Percentiles rank a stretch among this genome's conserved stretches.
Conservation (phyloP, 2,113 vertebrate genomes). For the Camarhynchus parvulus region DNA sequence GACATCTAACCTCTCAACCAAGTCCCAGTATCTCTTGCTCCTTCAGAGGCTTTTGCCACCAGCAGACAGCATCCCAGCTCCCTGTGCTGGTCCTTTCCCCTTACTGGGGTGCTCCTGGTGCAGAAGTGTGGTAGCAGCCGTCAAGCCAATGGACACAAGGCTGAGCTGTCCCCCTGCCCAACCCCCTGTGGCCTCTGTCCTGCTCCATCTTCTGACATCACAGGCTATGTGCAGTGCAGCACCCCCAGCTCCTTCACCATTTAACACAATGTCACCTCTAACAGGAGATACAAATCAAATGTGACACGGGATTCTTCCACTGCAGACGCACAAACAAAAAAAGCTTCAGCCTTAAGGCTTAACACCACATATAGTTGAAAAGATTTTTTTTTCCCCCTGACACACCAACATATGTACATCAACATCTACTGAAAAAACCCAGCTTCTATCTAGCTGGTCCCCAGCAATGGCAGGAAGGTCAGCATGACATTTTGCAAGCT, state of each 20-base stretch:
- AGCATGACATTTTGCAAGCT: neutral
- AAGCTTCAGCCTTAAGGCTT: neutral
- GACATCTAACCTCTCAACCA: neutral
- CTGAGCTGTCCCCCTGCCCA: fast-evolving
- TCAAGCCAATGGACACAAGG: neutral
- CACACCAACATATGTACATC: neutral
- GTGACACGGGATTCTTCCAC: neutral
- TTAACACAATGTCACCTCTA: conserved; percentile 20
- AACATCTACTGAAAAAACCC: neutral
- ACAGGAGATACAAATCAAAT: neutral
- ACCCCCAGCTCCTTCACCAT: neutral
- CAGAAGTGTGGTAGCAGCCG: neutral
- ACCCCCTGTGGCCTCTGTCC: neutral
- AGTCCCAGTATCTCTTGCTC: neutral
- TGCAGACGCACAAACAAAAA: neutral
- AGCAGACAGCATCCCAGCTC: neutral
- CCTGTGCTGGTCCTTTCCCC: neutral
- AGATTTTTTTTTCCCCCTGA: neutral
- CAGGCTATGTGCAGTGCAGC: fast-evolving
- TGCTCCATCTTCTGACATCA: neutral
- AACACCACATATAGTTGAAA: neutral
- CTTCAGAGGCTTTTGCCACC: neutral
- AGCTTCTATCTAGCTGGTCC: neutral
- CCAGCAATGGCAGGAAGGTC: neutral
- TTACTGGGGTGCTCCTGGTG: neutral